These are phyloP conservation scores for Drosophila subquinaria DNA, from an alignment of 2,888 invertebrate genomes.

Conservation along the genomic window DNA sequence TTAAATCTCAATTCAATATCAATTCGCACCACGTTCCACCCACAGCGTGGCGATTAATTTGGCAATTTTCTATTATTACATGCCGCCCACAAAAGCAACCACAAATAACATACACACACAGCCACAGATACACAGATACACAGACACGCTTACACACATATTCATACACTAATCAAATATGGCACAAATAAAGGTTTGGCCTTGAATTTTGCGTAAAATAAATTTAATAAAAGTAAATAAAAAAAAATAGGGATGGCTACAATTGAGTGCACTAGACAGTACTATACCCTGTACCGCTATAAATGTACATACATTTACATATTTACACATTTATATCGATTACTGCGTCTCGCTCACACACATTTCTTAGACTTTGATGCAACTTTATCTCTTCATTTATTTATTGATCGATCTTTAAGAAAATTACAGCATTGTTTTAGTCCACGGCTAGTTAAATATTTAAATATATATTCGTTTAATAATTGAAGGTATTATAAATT, in stretches of 20 bases:
- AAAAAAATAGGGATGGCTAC: slow-evolving; percentile 12
- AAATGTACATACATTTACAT: too few species aligned
- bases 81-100: slow-evolving; percentile 39
- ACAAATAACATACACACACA: slow-evolving; percentile 17
- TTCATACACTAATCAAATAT: slow-evolving; percentile 39
- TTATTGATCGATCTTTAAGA: too few species aligned
- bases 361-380: too few species aligned
- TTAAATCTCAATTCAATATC: slow-evolving; percentile 47
- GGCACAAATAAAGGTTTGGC: slow-evolving; percentile 76
- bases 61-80: slow-evolving; percentile 62
- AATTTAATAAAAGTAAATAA: slow-evolving; percentile 24
- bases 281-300: not conserved
- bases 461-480: too few species aligned
- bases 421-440: too few species aligned
- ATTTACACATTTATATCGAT: too few species aligned
- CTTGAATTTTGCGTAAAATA: slow-evolving; percentile 66
- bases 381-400: too few species aligned
- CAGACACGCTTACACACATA: slow-evolving; percentile 4
- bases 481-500: too few species aligned
- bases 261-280: not conserved
- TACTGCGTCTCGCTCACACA: too few species aligned
- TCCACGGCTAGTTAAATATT: too few species aligned
- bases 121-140: slow-evolving; percentile 9
- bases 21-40: slow-evolving; percentile 40
- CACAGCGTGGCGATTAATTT: slow-evolving; percentile 45